Base-by-base conservation (phyloP, 2,888 invertebrate species). In the Drosophila ezoana region DNA sequence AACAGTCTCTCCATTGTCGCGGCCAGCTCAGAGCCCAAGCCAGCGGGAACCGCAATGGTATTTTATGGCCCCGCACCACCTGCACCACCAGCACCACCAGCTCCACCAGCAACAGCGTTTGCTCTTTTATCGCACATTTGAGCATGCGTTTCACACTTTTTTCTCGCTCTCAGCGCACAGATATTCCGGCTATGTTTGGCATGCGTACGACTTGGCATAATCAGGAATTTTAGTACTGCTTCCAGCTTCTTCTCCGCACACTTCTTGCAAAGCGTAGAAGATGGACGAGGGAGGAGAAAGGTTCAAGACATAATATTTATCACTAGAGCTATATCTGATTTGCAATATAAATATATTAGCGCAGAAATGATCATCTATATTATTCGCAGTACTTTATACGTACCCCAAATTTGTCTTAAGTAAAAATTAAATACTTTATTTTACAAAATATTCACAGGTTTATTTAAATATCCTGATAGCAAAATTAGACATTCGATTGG, bases 91-190 rank as follows among this genome's bases (percentile, higher is more conserved):
- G 45, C 62, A 43, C 28, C 59, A 59, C 38, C 54, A 28, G 16
- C 41, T 13, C n/a, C 28, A 43, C 13, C 51, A 40, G 10, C 60
- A 43, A 10, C 14, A 40, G 14, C 32, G 52, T 48, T 59, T 57
- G 72, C 59, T 45, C 66, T 68, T 75, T 82, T 81, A 82, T 82
- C 76, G 70, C 66, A 67, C 76, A 79, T 82, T 84, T 82, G 76
- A 83, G 79, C 86, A 82, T 81, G 81, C 79, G 79, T 81, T 86
- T 84, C 87, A 85, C 84, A 87, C 84, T 76, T 85, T 67, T 68
- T 72, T 71, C 51, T 60, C 47, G 48, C 49, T 10, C 43, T 49
- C 54, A 62, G 70, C 70, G 71, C 59, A 43, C 48, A 72, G 79
- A 67, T 79, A 84, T 87, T 68, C 72, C 60, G 49, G 53, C 76